Evolutionary conservation across 2,888 invertebrate genomes (phyloP), one percentile per base, ranked within the genome.

Genomic region (Reticulitermes lucifugus): DNA sequence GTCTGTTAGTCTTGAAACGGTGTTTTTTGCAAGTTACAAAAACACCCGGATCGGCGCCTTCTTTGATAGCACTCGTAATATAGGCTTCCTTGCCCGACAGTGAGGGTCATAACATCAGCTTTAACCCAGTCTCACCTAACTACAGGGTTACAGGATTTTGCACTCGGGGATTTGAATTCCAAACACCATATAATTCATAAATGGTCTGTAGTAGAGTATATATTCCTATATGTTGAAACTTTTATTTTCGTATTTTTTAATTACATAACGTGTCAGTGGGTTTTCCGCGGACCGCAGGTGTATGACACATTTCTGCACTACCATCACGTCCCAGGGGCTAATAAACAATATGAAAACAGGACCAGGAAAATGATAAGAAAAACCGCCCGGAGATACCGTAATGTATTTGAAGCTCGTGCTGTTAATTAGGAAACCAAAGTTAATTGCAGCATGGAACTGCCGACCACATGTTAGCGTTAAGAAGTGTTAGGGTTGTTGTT

Each of bases 101-200:
- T 35, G 6, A 60, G 60, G 6, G n/a, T 25, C 65, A 6, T 14
- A 65, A 10, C 65, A 35, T 41, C 73, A 35, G 73, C 41, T 35
- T 41, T 73, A 73, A 41, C 35, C 21, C 41, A 73, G 18, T 73
- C 65, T 1, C 21, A 73, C 41, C 41, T 41, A 0, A 22, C 3
- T 73, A 73, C 41, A 73, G 41, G 73, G 41, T 29, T 41, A 73
- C 73, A 73, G 41, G 73, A 41, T 35, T 73, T 41, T 41, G 73
- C 73, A 73, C 73, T 73, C 41, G 41, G 41, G 73, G 73, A 73
- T 41, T 41, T 41, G 35, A 41, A 73, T 73, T 73, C 41, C 12
- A 41, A 73, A 73, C 29, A 14, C 6, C 2, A 18, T 5, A 41
- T 10, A 29, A 21, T 41, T 73, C 73, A 73, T 41, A 73, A 73